These are phyloP conservation scores for Cryptoprocta ferox DNA, from an alignment of 2,797 vertebrate genomes.

Conservation along the genomic window DNA sequence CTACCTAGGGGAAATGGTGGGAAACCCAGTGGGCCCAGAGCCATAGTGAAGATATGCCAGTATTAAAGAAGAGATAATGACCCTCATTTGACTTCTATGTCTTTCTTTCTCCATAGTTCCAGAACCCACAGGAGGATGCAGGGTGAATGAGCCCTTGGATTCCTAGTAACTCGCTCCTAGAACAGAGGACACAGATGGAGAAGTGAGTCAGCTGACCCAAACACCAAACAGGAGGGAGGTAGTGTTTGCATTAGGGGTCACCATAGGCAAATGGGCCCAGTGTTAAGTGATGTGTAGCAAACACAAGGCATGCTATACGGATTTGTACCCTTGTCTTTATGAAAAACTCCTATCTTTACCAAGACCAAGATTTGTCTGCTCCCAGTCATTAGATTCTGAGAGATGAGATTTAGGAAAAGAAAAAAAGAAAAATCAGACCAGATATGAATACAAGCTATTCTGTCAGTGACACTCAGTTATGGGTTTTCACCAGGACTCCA, in stretches of 20 bases:
- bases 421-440: not conserved
- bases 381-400: not conserved
- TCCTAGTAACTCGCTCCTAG: not conserved
- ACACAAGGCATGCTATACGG: rapidly evolving
- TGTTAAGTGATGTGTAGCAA: not conserved
- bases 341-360: not conserved
- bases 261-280: not conserved
- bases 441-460: not conserved
- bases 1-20: not conserved
- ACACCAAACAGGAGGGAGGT: not conserved
- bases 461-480: not conserved
- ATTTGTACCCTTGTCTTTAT: not conserved
- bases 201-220: not conserved
- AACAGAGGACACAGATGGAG: not conserved
- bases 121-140: not conserved
- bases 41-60: not conserved
- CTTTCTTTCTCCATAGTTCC: not conserved
- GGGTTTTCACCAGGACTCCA: not conserved
- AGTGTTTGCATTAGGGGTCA: not conserved
- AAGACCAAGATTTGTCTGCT: not conserved
- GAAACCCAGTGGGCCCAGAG: not conserved
- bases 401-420: not conserved
- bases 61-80: not conserved
- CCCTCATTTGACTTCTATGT: not conserved
- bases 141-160: not conserved